phyloP scores from a whole-genome alignment of 2,113 vertebrate species.

The Microtus montanus region DNA sequence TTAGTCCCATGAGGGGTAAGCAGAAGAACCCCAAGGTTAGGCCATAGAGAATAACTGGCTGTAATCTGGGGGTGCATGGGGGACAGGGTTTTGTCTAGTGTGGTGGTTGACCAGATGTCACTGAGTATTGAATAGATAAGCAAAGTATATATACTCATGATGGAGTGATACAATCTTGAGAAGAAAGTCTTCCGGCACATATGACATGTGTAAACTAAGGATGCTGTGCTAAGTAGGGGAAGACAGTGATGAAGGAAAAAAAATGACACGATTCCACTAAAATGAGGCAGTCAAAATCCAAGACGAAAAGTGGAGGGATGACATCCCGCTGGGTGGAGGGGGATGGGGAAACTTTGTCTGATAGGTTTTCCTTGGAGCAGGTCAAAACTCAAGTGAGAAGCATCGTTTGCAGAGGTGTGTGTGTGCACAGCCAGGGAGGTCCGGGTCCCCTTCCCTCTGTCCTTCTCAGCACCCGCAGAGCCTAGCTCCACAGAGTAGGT shows the following conservation, averaged over 20 bases:
- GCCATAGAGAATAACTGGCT: background rate
- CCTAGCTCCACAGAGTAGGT: background rate
- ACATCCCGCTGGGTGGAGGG: background rate
- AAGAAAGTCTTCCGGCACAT: background rate
- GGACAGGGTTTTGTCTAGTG: background rate
- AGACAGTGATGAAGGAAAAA: background rate
- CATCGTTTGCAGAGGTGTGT: no score
- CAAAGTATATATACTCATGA: background rate
- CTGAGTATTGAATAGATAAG: background rate
- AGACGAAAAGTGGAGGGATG: background rate
- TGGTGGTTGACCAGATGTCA: background rate
- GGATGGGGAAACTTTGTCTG: background rate
- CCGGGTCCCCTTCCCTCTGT: background rate
- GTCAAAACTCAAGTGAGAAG: background rate
- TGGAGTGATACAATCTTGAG: background rate
- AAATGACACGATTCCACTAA: background rate
- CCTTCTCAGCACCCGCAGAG: background rate
- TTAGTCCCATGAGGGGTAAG: background rate
- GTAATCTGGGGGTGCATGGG: background rate
- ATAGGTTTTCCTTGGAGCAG: background rate
- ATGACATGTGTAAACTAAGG: background rate
- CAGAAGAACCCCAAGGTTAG: background rate
- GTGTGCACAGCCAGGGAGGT: background rate
- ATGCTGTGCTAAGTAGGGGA: background rate
- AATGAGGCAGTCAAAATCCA: background rate